Evolutionary conservation across 2,888 invertebrate genomes (phyloP).

Genomic region (Poecilus cupreus): DNA sequence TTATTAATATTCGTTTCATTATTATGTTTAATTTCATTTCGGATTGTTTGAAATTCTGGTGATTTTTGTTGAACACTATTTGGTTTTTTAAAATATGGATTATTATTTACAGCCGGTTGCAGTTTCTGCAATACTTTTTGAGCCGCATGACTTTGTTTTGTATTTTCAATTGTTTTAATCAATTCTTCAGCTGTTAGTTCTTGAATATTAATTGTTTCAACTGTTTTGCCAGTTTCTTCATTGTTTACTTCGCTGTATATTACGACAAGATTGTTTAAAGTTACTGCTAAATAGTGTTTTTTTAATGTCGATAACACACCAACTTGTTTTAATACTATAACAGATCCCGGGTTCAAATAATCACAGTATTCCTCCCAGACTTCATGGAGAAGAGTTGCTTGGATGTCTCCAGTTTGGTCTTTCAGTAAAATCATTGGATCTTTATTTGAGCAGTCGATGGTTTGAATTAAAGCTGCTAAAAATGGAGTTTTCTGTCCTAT

Average conservation of each 20-base stretch:
- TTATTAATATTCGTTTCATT: background rate
- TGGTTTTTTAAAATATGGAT: slow-evolving; percentile 10
- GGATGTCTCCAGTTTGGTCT: slow-evolving; percentile 68
- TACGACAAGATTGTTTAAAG: slow-evolving; percentile 67
- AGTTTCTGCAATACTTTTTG: slow-evolving; percentile 17
- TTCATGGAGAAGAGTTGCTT: slow-evolving; percentile 66
- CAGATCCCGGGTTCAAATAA: slow-evolving; percentile 66
- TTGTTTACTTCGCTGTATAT: slow-evolving; percentile 65
- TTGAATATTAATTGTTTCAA: slow-evolving; percentile 46
- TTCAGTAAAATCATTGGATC: slow-evolving; percentile 65
- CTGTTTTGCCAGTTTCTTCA: background rate
- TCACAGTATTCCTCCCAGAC: slow-evolving; percentile 66
- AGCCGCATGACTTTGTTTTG: slow-evolving; percentile 13
- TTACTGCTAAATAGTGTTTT: slow-evolving; percentile 67
- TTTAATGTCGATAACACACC: slow-evolving; percentile 66
- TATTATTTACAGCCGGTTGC: background rate
- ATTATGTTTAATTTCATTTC: background rate
- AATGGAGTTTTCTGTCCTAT: slow-evolving; percentile 68
- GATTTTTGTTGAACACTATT: background rate
- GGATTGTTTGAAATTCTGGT: background rate
- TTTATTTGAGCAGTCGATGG: slow-evolving; percentile 63
- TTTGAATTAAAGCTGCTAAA: slow-evolving; percentile 67
- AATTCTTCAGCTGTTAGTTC: slow-evolving; percentile 46
- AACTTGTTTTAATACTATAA: slow-evolving; percentile 67
- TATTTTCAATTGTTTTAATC: slow-evolving; percentile 47